A percentile compares a stretch with the other conserved stretches of the same genome.
phyloP scores from a whole-genome alignment of 1,140 invertebrate species.

The Capitella teleta region DNA sequence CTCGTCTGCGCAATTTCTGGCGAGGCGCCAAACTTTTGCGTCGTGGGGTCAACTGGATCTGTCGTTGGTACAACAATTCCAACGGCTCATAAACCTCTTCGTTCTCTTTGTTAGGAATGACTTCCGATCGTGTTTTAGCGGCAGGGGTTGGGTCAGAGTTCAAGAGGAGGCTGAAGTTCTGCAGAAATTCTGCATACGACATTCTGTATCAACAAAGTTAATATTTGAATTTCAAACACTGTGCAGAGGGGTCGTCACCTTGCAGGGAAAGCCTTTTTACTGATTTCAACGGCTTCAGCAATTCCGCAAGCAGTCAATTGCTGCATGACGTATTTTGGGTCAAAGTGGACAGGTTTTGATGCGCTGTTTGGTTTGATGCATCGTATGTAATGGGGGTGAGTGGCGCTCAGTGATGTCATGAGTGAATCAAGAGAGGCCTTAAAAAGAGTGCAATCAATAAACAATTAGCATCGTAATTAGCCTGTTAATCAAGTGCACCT shows the following conservation, averaged over 20 bases:
- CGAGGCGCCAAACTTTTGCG: neutral
- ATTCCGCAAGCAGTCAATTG: constrained; percentile 91
- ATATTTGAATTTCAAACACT: neutral
- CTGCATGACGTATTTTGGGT: constrained; percentile 62
- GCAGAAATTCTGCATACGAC: constrained; percentile 76
- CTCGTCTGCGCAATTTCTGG: neutral
- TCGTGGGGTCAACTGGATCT: constrained; percentile 2
- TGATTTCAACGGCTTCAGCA: constrained; percentile 90
- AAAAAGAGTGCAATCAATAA: no score
- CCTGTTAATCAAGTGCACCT: constrained; percentile 16
- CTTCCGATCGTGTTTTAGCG: constrained; percentile 5
- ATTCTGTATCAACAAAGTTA: constrained; percentile 13
- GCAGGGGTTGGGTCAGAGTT: constrained; percentile 22
- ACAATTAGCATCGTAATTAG: no score
- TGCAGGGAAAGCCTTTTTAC: constrained; percentile 89
- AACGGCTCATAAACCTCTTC: constrained; percentile 5
- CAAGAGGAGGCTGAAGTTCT: constrained; percentile 77
- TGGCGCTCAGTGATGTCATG: constrained; percentile 18
- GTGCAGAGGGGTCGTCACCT: constrained; percentile 46
- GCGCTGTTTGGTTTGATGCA: constrained; percentile 32
- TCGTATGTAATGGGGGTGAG: constrained; percentile 28
- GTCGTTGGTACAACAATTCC: constrained; percentile 7
- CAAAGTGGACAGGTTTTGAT: constrained; percentile 46
- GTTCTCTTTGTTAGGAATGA: constrained; percentile 7
- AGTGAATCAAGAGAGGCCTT: constrained; percentile 27